Evolutionary conservation across 2,888 invertebrate genomes (phyloP).

Genomic region (Cheilosia impressa): DNA sequence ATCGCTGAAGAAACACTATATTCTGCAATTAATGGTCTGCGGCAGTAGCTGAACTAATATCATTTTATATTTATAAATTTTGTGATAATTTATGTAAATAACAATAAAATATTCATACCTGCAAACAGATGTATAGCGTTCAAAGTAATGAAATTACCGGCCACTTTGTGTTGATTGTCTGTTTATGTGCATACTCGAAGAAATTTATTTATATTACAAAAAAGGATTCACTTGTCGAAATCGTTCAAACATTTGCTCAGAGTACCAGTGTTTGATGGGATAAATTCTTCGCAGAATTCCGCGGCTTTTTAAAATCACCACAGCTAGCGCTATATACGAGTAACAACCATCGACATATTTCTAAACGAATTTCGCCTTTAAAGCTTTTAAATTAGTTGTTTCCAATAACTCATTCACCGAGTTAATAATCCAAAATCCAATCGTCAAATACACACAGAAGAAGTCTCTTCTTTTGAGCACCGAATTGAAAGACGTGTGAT

Average conservation of each 20-base stretch:
- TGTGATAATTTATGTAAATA: neutral
- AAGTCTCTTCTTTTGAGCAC: constrained; percentile 13
- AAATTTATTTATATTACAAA: constrained; percentile 7
- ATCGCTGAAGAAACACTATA: too few species aligned
- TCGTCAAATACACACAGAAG: constrained; percentile 60
- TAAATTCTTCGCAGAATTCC: constrained; percentile 23
- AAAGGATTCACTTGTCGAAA: constrained; percentile 1
- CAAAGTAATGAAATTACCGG: constrained; percentile 50
- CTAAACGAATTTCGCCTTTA: constrained; percentile 10
- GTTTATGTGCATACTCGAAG: constrained; percentile 34
- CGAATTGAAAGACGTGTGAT: constrained; percentile 46
- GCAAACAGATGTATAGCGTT: neutral
- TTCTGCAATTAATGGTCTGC: too few species aligned
- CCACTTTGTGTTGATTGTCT: constrained; percentile 37
- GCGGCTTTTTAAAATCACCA: constrained; percentile 15
- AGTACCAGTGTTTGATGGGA: neutral
- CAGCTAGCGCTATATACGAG: constrained; percentile 12
- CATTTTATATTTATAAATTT: neutral
- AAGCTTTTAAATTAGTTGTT: constrained; percentile 44
- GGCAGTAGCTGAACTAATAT: too few species aligned
- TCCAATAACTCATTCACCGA: constrained; percentile 53
- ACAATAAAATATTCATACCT: constrained; percentile 31
- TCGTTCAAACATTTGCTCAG: neutral
- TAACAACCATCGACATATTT: constrained; percentile 19
- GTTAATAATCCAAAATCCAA: constrained; percentile 51